A percentile compares a stretch with the other conserved stretches of the same genome.
Conservation (phyloP, 2,113 vertebrate genomes). For the Anoplopoma fimbria region DNA sequence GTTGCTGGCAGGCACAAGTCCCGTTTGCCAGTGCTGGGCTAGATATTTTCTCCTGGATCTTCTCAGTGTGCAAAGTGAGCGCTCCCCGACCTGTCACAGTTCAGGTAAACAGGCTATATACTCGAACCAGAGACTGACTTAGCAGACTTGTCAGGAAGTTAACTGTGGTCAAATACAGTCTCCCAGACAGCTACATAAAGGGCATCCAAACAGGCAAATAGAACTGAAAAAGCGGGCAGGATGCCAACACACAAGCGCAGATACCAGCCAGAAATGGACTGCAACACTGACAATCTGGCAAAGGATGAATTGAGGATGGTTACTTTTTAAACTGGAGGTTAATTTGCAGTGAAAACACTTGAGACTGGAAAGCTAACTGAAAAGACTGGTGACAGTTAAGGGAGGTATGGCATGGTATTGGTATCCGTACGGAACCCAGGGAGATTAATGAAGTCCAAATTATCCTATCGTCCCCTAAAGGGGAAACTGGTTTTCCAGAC, state of each 20-base stretch:
- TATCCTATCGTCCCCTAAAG: background rate
- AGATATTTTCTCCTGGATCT: background rate
- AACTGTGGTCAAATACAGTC: conserved; percentile 11
- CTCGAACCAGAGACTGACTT: conserved; percentile 8
- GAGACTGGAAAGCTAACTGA: background rate
- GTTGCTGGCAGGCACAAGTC: background rate
- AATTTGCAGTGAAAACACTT: background rate
- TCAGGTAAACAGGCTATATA: conserved; percentile 6
- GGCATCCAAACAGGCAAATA: background rate
- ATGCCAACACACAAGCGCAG: background rate
- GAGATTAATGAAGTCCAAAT: background rate
- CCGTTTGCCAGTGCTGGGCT: background rate
- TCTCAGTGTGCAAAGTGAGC: background rate
- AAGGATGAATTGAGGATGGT: background rate
- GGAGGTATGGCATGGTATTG: background rate
- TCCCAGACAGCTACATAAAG: background rate
- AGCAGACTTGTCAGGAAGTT: background rate
- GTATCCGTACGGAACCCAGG: background rate
- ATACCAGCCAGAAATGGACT: background rate
- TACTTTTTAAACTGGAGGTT: background rate
- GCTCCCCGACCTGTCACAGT: background rate
- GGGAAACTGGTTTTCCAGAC: background rate
- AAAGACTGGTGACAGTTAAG: background rate
- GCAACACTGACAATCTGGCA: background rate
- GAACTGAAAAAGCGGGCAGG: background rate